phyloP scores from a whole-genome alignment of 2,113 vertebrate genomes.

The Merops nubicus region DNA sequence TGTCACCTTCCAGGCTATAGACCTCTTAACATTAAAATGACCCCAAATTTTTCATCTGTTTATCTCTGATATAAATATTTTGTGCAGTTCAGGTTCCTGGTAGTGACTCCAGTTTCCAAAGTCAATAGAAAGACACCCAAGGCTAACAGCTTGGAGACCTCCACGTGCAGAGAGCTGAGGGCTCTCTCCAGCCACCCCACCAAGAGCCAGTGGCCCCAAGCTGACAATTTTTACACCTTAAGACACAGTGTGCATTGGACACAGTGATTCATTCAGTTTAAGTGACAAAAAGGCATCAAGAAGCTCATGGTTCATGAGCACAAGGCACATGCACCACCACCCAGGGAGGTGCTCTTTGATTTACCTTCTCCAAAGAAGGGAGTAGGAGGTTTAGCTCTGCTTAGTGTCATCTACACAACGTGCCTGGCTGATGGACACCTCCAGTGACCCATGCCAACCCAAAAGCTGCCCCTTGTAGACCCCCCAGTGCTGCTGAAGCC shows the following conservation, averaged over 20 bases:
- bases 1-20: fast-evolving
- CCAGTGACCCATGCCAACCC: neutral
- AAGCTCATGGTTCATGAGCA: neutral
- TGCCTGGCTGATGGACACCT: fast-evolving
- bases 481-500: neutral
- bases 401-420: neutral
- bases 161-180: fast-evolving
- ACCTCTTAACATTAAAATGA: neutral
- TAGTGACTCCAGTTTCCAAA: neutral
- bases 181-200: neutral
- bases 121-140: neutral
- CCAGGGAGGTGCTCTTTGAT: fast-evolving
- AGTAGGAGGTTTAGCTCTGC: neutral
- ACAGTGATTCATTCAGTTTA: neutral
- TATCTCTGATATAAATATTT: neutral
- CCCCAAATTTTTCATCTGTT: neutral
- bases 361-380: neutral
- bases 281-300: neutral
- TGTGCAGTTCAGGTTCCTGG: neutral
- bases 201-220: fast-evolving
- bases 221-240: neutral
- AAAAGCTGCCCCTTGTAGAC: neutral
- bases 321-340: neutral
- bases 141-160: neutral
- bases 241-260: neutral